Percentiles rank a stretch among this genome's conserved stretches.
phyloP scores from a whole-genome alignment of 2,888 invertebrate genomes.

The Eristalis arbustorum region DNA sequence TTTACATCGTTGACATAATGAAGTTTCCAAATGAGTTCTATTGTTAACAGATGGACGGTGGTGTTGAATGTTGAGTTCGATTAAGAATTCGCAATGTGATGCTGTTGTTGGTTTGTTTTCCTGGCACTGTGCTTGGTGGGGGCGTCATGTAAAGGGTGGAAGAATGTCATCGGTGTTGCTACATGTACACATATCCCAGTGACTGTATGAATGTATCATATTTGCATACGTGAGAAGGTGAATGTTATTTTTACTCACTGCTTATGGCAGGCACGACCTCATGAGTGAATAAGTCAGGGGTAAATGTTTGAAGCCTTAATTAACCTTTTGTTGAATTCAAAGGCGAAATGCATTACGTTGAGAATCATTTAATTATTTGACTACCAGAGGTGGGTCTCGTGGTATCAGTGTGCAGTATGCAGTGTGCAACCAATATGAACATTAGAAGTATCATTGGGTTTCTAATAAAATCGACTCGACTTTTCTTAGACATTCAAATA shows the following conservation, averaged over 20 bases:
- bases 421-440: too few species aligned
- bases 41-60: conserved; percentile 63
- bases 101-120: conserved; percentile 59
- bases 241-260: background rate
- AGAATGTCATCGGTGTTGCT: background rate
- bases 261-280: background rate
- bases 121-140: conserved; percentile 32
- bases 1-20: conserved; percentile 69
- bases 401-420: too few species aligned
- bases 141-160: background rate
- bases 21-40: conserved; percentile 71
- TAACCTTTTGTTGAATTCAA: conserved; percentile 11
- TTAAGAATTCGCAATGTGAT: conserved; percentile 56
- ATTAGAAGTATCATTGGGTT: too few species aligned
- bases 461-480: too few species aligned
- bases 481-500: too few species aligned
- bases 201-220: background rate
- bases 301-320: conserved; percentile 4
- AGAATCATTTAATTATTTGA: background rate
- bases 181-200: background rate
- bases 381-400: background rate
- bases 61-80: conserved; percentile 65
- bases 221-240: background rate
- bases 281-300: background rate
- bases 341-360: background rate